Evolutionary conservation across 2,797 vertebrate species (phyloP).

Genomic region (Alosa sapidissima): DNA sequence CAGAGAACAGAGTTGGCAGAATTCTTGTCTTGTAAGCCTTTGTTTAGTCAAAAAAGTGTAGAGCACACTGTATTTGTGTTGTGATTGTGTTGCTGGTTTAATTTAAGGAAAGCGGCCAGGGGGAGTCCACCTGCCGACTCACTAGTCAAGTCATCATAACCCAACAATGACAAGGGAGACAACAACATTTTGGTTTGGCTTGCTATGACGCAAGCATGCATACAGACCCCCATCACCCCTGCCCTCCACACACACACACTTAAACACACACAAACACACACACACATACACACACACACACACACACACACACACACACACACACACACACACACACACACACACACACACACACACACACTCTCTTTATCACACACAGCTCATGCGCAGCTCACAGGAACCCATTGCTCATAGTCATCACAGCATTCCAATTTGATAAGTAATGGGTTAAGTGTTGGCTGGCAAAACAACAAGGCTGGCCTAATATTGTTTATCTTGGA

Average conservation of each 20-base stretch:
- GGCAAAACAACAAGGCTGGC: constrained; percentile 63
- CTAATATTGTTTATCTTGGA: constrained; percentile 73
- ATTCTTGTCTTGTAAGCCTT: neutral
- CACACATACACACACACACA: constrained; percentile 10
- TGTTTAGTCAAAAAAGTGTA: too few relatives aligned
- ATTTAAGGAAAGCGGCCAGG: neutral
- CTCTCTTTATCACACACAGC: neutral
- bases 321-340: constrained; percentile 32
- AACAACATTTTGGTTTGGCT: neutral
- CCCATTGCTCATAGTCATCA: neutral
- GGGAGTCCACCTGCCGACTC: neutral
- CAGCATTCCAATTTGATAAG: neutral
- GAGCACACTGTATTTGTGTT: too few relatives aligned
- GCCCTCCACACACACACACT: constrained; percentile 6
- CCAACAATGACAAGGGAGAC: neutral
- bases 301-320: constrained; percentile 14
- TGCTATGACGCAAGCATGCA: neutral
- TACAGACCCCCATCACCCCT: too few relatives aligned
- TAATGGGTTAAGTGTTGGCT: constrained; percentile 59
- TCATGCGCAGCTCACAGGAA: neutral
- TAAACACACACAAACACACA: constrained; percentile 19
- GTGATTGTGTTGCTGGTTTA: neutral
- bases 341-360: constrained; percentile 22
- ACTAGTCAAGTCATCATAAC: neutral
- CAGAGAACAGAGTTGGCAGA: too few relatives aligned